Base-by-base conservation (phyloP, 1,140 invertebrate species). In the Thaumatotibia leucotreta region DNA sequence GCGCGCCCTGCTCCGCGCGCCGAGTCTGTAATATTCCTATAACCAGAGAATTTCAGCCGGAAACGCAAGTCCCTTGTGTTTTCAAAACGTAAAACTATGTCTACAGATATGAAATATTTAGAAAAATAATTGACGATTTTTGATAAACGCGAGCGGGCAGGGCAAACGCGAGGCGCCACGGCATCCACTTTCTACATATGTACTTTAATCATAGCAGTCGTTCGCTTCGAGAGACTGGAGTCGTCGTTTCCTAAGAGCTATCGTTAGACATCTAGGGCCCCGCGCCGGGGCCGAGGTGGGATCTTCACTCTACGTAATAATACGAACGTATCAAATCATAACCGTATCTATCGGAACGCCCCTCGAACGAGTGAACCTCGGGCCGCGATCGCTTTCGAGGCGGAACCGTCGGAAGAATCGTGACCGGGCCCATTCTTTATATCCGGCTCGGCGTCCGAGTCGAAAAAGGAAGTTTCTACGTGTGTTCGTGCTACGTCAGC, bases 121-220 rank as follows among this genome's bases (percentile, higher is more conserved):
- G 17, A 45, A 45, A 45, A 45, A 20, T 90, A 90, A 90, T 90
- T 90, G 88, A 90, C 88, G 84, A 82, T 82, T 73, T 72, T 52
- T 66, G 54, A 70, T 66, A 73, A 45, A 11, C 79, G 82, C 77
- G 68, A 79, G 75, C 83, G 80, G 82, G 69, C 86, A 82, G 73
- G 83, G 84, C 85, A 86, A 81, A 69, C 35, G 65, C 67, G 69
- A 72, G 77, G 82, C 86, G 85, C 73, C 85, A 88, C 84, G 76
- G 85, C 88, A 90, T 89, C 88, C 86, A 90, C 86, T 84, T 82
- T 81, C 79, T 80, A 88, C 71, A 86, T 77, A 78, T 84, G 80
- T 79, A 79, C 20, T 74, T 70, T 69, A 64, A 78, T 69, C 73
- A 80, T 73, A 81, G 77, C 82, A 84, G 83, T 83, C 80, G 68